phyloP scores from a whole-genome alignment of 2,797 vertebrate genomes.

The Sebastes nivosus region DNA sequence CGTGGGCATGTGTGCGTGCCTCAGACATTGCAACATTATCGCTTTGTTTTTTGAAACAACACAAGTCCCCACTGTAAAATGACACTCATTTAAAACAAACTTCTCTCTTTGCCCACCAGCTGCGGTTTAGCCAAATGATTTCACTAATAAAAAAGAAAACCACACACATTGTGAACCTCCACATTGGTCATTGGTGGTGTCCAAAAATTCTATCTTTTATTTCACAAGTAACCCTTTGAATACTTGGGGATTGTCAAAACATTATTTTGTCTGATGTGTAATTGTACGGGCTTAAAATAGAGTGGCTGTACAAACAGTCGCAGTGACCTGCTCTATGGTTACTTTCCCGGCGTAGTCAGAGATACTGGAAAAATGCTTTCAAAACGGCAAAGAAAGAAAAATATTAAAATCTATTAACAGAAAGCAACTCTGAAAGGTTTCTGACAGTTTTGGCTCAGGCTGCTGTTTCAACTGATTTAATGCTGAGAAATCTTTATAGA shows the following conservation, averaged over 20 bases:
- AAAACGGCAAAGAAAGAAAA: neutral
- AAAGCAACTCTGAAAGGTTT: neutral
- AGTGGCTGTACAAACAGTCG: slow-evolving; percentile 19
- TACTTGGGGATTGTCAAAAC: slow-evolving; percentile 16
- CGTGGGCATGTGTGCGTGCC: slow-evolving; percentile 22
- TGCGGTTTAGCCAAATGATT: slow-evolving; percentile 12
- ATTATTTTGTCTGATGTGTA: slow-evolving; percentile 2
- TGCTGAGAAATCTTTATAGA: neutral
- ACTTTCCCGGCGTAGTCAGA: neutral
- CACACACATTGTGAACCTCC: neutral
- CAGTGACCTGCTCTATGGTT: neutral
- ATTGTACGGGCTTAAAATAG: slow-evolving; percentile 19
- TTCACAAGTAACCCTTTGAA: neutral
- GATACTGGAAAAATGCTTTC: neutral
- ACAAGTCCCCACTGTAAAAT: slow-evolving; percentile 34
- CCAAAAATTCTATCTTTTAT: neutral
- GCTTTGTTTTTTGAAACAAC: slow-evolving; percentile 67
- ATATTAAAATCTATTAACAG: neutral
- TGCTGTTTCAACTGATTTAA: neutral
- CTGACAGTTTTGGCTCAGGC: neutral
- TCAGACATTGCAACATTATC: slow-evolving; percentile 16
- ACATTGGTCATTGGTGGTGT: neutral
- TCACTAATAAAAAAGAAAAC: slow-evolving; percentile 11
- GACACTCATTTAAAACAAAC: slow-evolving; percentile 43
- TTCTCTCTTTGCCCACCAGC: neutral